Base-by-base conservation (phyloP, 2,113 vertebrate species). In the Shinisaurus crocodilurus region DNA sequence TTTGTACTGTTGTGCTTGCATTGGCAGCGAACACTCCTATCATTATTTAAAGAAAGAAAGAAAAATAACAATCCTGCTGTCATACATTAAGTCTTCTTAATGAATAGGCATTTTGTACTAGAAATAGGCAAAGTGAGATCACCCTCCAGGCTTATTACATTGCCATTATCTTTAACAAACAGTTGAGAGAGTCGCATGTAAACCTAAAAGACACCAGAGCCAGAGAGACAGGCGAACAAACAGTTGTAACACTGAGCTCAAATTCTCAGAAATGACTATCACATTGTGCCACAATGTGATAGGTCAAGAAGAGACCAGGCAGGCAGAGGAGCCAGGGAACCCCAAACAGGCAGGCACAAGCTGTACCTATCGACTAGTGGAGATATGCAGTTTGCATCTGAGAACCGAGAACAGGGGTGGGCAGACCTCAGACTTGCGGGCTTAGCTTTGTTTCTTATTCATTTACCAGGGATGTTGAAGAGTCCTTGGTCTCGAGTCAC, bases 41-140 rank as follows among this genome's bases (percentile, higher is more conserved):
- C 86, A 88, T 40, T 91, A 95, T 48, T 93, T 88, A 48, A 87
- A 60, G 27, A 15, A 9, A 57, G 20, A 27, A 57, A 43, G 60
- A 16, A 70, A 32, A 69, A 57, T 25, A 92, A 95, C 92, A 4
- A 15, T 70, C 25, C 90, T 92, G 70, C 67, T 93, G 69, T 91
- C 89, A 89, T 90, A 86, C 29, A n/a, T 90, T 92, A 93, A 91
- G 89, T 92, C 86, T 92, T 43, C 86, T 90, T 95, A 90, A 90
- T 91, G 94, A 93, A 94, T 29, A 94, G 70, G 70, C 86, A 93
- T 91, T 90, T 93, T 80, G 69, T 70, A 90, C 88, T 94, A 76
- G 92, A 93, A 95, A 94, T 89, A 93, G 89, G 82, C 91, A 88
- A 94, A 91, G 69, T 29, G 0, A 91, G 77, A 72, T 96, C 83